Evolutionary conservation across 2,113 vertebrate species (phyloP).

Genomic region (Anguilla rostrata): DNA sequence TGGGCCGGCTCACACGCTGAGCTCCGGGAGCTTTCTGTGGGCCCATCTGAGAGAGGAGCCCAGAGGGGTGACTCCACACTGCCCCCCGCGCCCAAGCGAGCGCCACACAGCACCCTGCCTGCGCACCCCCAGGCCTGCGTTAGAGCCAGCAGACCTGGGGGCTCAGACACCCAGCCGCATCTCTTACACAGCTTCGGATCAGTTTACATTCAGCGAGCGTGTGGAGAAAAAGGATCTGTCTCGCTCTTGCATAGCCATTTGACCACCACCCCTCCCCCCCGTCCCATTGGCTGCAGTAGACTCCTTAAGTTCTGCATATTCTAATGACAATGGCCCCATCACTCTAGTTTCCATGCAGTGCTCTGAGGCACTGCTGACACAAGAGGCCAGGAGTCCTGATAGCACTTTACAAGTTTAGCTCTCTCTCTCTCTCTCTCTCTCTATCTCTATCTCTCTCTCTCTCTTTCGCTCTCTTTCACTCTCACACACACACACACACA

Average conservation of each 20-base stretch:
- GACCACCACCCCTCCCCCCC: not conserved
- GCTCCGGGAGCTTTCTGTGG: constrained; percentile 9
- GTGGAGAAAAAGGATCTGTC: not conserved
- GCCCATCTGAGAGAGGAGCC: constrained; percentile 27
- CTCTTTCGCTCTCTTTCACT: not conserved
- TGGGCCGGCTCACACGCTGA: constrained; percentile 23
- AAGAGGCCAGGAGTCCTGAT: not conserved
- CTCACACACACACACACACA: not conserved
- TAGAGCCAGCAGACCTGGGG: too few relatives aligned
- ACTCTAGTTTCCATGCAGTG: not conserved
- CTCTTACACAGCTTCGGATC: constrained; percentile 3
- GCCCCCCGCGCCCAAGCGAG: not conserved
- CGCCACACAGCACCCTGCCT: too few relatives aligned
- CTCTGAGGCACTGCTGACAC: not conserved
- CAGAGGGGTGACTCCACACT: constrained; percentile 22
- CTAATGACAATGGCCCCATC: not conserved
- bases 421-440: not conserved
- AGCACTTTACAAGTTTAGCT: not conserved
- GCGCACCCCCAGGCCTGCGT: not conserved
- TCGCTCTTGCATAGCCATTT: constrained; percentile 4
- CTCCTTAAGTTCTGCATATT: not conserved
- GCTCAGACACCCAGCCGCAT: not conserved
- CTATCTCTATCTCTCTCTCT: constrained; percentile 10
- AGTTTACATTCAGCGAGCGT: not conserved
- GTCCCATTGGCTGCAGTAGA: not conserved